Percentiles rank a stretch among this genome's conserved stretches.
phyloP scores from a whole-genome alignment of 2,797 vertebrate species.

The Agapornis canus region DNA sequence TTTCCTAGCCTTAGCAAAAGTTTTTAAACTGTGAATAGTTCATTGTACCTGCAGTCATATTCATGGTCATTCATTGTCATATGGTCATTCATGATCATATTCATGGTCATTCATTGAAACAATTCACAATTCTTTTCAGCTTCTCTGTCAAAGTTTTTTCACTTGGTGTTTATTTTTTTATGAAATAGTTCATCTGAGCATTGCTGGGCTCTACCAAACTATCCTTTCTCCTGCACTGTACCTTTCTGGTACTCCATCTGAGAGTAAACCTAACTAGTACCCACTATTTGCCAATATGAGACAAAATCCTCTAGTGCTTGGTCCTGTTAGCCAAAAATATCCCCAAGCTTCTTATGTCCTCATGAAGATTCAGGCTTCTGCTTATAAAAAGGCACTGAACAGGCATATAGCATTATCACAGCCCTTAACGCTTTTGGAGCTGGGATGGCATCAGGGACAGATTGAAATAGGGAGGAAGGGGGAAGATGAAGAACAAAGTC shows the following conservation, averaged over 20 bases:
- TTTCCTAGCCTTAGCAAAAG: neutral
- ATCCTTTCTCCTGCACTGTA: neutral
- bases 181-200: neutral
- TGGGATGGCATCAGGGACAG: accelerated
- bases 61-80: neutral
- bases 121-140: neutral
- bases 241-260: neutral
- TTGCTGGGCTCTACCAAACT: neutral
- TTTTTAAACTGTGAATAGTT: neutral
- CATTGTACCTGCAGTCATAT: neutral
- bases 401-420: neutral
- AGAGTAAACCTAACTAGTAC: neutral
- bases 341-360: neutral
- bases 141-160: neutral
- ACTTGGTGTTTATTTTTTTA: neutral
- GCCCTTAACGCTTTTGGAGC: neutral
- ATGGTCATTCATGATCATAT: too few relatives aligned
- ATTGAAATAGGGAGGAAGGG: neutral
- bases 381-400: neutral
- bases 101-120: neutral
- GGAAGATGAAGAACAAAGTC: neutral
- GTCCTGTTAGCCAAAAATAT: neutral
- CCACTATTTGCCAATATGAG: neutral
- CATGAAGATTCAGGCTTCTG: neutral
- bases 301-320: neutral